Evolutionary conservation across 2,113 vertebrate species (phyloP), one percentile per base, ranked within the genome.

Genomic region (Petrocephalus zakoni): DNA sequence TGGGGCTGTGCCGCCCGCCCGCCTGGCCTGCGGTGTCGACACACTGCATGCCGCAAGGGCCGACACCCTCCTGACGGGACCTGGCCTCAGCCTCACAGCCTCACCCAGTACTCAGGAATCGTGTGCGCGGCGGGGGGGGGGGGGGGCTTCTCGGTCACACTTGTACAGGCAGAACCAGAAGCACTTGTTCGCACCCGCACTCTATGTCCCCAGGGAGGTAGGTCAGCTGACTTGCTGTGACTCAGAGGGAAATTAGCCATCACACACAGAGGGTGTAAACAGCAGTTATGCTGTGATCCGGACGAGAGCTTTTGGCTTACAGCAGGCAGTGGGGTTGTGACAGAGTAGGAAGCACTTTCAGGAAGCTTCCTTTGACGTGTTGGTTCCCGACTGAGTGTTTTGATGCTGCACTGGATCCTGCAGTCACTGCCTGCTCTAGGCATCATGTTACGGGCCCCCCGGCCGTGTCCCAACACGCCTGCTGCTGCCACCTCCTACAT

Each of bases 11-110:
- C 75, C 84, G 83, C 81, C 86, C 55, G 84, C 49, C 5, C 88
- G 88, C 91, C 91, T 85, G 89, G 92, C 90, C 91, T 90, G 93
- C 93, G 91, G 90, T 93, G 93, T 92, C 81, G 90, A 88, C 89
- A 89, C 61, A 19, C n/a, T 61, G 87, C 85, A 89, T 90, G 93
- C 91, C 91, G 89, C 90, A 90, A 90, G 90, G 83, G 49, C 88
- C 87, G 29, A 85, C 46, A 6, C 52, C 42, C 85, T 64, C 37
- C 52, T n/a, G 42, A 53, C 81, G 34, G 88, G 61, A 86, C 55
- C 78, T 87, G 55, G 34, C 10, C 13, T 52, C 37, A 2, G 22
- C 37, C 25, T 42, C 19, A 0, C 11, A 37, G 46, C 42, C 56
- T 83, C 37, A n/a, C 55, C 55, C 51, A 42, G n/a, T 22, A 42